Base-by-base conservation (phyloP, 1,140 invertebrate species). In the Drosophila burlai region DNA sequence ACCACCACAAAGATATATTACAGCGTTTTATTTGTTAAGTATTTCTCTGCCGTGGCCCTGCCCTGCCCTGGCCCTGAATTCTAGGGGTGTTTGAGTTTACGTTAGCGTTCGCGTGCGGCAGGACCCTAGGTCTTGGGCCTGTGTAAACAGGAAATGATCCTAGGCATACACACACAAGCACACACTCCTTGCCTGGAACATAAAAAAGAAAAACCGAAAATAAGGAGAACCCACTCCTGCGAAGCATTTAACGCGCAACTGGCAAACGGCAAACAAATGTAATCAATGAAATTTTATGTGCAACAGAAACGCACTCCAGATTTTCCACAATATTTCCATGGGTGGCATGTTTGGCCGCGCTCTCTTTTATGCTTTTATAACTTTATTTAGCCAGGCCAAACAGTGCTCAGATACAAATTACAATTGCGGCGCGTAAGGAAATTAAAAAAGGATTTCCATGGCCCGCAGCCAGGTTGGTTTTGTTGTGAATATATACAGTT, bases 221-320 rank as follows among this genome's bases (percentile, higher is more conserved):
- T 29, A 64, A 8, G 21, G 36, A 57, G 36, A n/a, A 58, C 15
- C 38, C 52, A 61, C 40, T 47, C 36, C 46, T 26, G 61, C 18
- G 15, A 47, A 36, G 65, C 82, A 84, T 84, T 84, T 84, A 81
- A 74, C 82, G 80, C 83, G 47, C 64, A 73, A 73, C 71, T 73
- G 71, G 71, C 71, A 75, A 75, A 75, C 71, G 72, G 79, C 83
- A 83, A 91, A 91, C 86, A 90, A 90, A 91, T 90, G 82, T 90
- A 90, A 90, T 90, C 85, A 90, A 90, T 90, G 85, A 91, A 91
- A 85, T 89, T 89, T 89, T 85, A 89, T 90, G 85, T 89, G 85
- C 85, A 89, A 81, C 85, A 84, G 81, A 80, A 90, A 90, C 85
- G 85, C 85, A 81, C 67, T 73, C 46, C 63, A 66, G 65, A 69